Evolutionary conservation across 2,113 vertebrate species (phyloP).

Genomic region (Trinectes maculatus): DNA sequence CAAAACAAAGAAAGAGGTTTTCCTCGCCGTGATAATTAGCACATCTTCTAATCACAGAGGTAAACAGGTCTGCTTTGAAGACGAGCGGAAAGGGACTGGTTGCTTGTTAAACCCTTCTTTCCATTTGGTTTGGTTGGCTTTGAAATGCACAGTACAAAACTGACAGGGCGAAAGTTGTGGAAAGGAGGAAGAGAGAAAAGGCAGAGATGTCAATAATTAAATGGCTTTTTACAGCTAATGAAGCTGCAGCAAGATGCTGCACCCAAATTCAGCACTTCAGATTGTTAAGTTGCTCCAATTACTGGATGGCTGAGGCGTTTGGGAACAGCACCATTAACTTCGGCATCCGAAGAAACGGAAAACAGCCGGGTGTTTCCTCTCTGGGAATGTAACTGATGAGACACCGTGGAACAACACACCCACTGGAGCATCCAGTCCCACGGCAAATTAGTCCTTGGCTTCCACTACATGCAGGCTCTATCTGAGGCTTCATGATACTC

Average conservation of each 20-base stretch:
- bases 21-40: constrained; percentile 5
- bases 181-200: constrained; percentile 10
- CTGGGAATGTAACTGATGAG: constrained; percentile 79
- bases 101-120: neutral
- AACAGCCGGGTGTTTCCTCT: constrained; percentile 73
- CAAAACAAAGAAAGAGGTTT: constrained; percentile 7
- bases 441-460: constrained; percentile 71
- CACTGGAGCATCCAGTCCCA: constrained; percentile 71
- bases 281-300: constrained; percentile 74
- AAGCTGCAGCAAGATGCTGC: constrained; percentile 34
- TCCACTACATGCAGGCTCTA: constrained; percentile 48
- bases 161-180: neutral
- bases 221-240: constrained; percentile 53
- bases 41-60: neutral
- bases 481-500: constrained; percentile 51
- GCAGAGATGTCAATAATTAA: constrained; percentile 47
- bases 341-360: constrained; percentile 67
- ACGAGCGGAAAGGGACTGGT: neutral
- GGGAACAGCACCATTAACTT: constrained; percentile 74
- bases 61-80: constrained; percentile 20
- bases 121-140: neutral
- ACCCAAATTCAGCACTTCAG: constrained; percentile 63
- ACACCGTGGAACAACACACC: constrained; percentile 72
- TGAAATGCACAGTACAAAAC: neutral
- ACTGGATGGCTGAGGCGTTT: constrained; percentile 60